Conservation (phyloP, 2,888 invertebrate species). For the Polyploca ridens region DNA sequence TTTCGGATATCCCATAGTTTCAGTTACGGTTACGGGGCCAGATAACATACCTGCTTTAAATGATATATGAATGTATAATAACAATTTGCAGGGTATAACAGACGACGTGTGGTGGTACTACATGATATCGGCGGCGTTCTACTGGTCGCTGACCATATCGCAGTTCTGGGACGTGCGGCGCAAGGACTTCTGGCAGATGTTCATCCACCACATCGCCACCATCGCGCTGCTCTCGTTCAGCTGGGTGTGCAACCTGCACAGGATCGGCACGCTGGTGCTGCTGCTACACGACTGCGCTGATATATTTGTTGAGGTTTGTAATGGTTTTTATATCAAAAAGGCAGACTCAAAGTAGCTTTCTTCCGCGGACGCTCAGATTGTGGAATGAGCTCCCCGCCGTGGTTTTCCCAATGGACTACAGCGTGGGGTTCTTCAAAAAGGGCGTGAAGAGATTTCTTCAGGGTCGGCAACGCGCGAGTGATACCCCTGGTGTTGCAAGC, state of each 20-base stretch:
- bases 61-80: too few relatives aligned
- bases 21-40: too few relatives aligned
- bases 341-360: too few relatives aligned
- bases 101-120: conserved; percentile 97
- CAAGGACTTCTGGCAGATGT: conserved; percentile 98
- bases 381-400: too few relatives aligned
- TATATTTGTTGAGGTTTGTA: conserved; percentile 91
- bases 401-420: too few relatives aligned
- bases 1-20: too few relatives aligned
- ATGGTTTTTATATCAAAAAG: conserved; percentile 3
- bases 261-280: conserved; percentile 95
- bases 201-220: conserved; percentile 96
- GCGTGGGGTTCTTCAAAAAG: too few relatives aligned
- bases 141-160: conserved; percentile 95
- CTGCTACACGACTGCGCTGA: conserved; percentile 94
- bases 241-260: conserved; percentile 96
- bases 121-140: conserved; percentile 96
- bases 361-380: too few relatives aligned
- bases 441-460: too few relatives aligned
- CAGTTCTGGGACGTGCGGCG: conserved; percentile 96
- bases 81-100: conserved; percentile 87
- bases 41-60: too few relatives aligned
- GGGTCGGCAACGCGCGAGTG: too few relatives aligned
- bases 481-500: too few relatives aligned
- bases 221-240: conserved; percentile 94